Conservation (phyloP, 1,140 invertebrate genomes). For the Drosophila tani region DNA sequence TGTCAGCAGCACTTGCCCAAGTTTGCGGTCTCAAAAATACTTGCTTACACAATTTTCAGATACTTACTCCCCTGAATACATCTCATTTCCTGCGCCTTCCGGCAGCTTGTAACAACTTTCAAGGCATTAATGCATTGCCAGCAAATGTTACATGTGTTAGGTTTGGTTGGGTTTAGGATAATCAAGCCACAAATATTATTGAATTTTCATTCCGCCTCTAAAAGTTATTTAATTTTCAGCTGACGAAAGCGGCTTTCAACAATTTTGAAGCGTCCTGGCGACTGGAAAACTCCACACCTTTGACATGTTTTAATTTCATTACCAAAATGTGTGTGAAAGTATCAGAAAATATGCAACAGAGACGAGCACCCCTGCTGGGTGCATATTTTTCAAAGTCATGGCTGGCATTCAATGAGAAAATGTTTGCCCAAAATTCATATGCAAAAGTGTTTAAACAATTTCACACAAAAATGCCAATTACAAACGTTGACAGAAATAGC, state of each 20-base stretch:
- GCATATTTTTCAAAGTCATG: slow-evolving; percentile 47
- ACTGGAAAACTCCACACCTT: slow-evolving; percentile 4
- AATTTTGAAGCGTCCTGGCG: background rate
- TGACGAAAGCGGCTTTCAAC: background rate
- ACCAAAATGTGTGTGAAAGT: slow-evolving; percentile 21
- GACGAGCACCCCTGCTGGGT: background rate
- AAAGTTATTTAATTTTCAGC: slow-evolving; percentile 15
- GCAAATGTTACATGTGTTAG: slow-evolving; percentile 6
- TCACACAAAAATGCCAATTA: slow-evolving; percentile 48
- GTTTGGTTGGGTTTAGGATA: background rate
- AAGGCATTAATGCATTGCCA: background rate
- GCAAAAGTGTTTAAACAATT: slow-evolving; percentile 51
- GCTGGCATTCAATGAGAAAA: slow-evolving; percentile 11
- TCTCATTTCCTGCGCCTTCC: background rate
- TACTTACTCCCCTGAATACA: background rate
- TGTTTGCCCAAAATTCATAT: slow-evolving; percentile 42
- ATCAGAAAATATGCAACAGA: slow-evolving; percentile 5
- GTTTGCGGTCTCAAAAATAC: slow-evolving; percentile 23
- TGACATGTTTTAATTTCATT: slow-evolving; percentile 38
- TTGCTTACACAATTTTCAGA: slow-evolving; percentile 14
- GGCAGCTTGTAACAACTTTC: background rate
- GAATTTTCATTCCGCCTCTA: background rate
- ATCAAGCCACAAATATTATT: slow-evolving; percentile 4
- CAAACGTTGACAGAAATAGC: slow-evolving; percentile 43
- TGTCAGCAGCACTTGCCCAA: background rate